Percentiles rank a stretch among this genome's conserved stretches.
phyloP scores from a whole-genome alignment of 2,797 vertebrate species.

The Gorsachius magnificus region DNA sequence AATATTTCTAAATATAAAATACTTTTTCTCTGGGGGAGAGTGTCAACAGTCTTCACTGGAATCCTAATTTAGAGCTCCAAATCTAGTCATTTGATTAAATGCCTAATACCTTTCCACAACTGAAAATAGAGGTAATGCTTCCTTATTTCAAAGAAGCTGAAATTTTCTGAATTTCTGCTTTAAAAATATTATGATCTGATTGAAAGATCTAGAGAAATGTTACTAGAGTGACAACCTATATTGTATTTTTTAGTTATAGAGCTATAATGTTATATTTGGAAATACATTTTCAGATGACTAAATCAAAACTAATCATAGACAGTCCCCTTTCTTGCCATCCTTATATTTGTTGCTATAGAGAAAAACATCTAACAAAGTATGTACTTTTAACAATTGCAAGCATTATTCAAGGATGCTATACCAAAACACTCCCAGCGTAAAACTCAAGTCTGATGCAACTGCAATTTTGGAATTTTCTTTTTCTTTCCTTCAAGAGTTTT shows the following conservation, averaged over 20 bases:
- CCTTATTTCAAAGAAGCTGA: not conserved
- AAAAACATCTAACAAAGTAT: not conserved
- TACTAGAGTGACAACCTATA: not conserved
- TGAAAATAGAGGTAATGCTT: not conserved
- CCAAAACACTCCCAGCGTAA: not conserved
- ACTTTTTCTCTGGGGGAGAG: not conserved
- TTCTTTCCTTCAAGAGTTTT: not conserved
- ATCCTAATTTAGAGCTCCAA: not conserved
- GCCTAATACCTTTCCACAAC: not conserved
- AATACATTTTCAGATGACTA: not conserved
- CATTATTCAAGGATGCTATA: not conserved
- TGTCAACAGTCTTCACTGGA: not conserved
- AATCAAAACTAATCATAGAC: not conserved
- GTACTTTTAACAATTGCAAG: not conserved
- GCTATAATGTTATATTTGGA: not conserved
- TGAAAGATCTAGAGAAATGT: not conserved
- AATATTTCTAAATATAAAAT: not conserved
- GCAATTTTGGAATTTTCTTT: not conserved
- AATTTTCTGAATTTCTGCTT: not conserved
- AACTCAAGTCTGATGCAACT: not conserved
- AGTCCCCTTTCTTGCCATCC: not conserved
- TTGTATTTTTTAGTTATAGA: not conserved
- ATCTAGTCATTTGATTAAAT: not conserved
- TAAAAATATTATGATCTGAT: not conserved
- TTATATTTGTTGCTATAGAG: not conserved